These are phyloP conservation scores for Cephus rjabovi DNA, from an alignment of 2,888 invertebrate species.

Conservation along the genomic window DNA sequence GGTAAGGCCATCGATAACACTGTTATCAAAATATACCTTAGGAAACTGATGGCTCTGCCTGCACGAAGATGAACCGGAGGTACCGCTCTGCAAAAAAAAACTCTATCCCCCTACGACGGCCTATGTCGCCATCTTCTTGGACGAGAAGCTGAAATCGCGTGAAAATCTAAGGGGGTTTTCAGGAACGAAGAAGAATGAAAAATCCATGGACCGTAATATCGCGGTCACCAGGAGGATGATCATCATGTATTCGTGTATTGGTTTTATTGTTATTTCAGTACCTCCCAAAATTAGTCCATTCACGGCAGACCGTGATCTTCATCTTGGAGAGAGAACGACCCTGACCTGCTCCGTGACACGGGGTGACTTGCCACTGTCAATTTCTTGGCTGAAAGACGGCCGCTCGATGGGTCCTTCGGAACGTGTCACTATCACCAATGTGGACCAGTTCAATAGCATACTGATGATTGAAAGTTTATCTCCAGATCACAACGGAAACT, in stretches of 20 bases:
- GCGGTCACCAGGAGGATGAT: not conserved
- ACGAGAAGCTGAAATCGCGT: not conserved
- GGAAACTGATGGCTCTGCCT: not conserved
- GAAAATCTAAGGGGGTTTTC: not conserved
- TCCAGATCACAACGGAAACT: constrained; percentile 83
- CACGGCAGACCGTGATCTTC: constrained; percentile 75
- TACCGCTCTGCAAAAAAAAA: not conserved
- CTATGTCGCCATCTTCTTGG: not conserved
- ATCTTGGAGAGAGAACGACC: constrained; percentile 80
- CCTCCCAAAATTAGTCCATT: constrained; percentile 84
- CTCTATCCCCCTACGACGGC: not conserved
- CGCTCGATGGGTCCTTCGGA: constrained; percentile 74
- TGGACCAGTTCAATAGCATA: constrained; percentile 83
- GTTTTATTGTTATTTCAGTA: constrained; percentile 70
- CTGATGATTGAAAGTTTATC: constrained; percentile 81
- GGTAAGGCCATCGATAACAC: constrained; percentile 70
- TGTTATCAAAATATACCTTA: not conserved
- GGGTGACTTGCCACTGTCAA: constrained; percentile 81
- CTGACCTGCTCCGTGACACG: constrained; percentile 81
- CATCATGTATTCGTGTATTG: constrained; percentile 9
- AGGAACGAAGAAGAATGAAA: not conserved
- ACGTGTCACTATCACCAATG: constrained; percentile 77
- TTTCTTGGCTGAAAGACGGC: constrained; percentile 83
- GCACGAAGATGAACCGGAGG: not conserved
- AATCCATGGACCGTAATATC: no score